A percentile compares a stretch with the other conserved stretches of the same genome.
Evolutionary conservation across 2,797 vertebrate species (phyloP).

Genomic region (Myotis findleyi): DNA sequence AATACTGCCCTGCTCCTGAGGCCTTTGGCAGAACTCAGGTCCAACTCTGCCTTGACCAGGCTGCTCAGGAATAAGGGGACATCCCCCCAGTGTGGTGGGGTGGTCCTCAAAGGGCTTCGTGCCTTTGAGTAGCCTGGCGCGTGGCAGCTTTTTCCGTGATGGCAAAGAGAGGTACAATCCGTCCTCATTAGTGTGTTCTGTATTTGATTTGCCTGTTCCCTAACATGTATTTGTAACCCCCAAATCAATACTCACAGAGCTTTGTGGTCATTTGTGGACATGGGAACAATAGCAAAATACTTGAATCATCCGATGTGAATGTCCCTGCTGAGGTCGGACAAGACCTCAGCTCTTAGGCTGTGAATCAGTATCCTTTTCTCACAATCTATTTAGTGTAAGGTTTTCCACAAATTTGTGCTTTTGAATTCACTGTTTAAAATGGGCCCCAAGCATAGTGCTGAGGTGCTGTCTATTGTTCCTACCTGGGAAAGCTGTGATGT

Average conservation of each 20-base stretch:
- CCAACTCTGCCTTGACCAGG: neutral
- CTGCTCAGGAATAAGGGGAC: neutral
- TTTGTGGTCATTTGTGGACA: neutral
- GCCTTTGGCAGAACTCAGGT: neutral
- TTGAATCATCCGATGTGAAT: neutral
- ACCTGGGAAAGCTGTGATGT: neutral
- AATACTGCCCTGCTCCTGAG: neutral
- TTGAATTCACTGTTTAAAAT: conserved; percentile 10
- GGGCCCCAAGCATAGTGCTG: too few species aligned
- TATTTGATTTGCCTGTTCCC: neutral
- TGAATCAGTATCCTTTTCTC: neutral
- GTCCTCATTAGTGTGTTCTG: neutral
- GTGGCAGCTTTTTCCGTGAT: neutral
- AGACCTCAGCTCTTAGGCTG: neutral
- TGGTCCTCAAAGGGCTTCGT: too few species aligned
- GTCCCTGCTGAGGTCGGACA: neutral
- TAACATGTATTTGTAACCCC: neutral
- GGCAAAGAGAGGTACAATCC: neutral
- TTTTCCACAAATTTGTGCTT: neutral
- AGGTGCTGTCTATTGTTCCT: neutral
- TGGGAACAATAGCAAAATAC: neutral
- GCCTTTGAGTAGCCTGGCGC: neutral
- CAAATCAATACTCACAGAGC: neutral
- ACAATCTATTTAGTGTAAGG: neutral
- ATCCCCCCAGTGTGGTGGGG: neutral